Conservation (phyloP, 2,888 invertebrate species). For the Diogma glabrata region DNA sequence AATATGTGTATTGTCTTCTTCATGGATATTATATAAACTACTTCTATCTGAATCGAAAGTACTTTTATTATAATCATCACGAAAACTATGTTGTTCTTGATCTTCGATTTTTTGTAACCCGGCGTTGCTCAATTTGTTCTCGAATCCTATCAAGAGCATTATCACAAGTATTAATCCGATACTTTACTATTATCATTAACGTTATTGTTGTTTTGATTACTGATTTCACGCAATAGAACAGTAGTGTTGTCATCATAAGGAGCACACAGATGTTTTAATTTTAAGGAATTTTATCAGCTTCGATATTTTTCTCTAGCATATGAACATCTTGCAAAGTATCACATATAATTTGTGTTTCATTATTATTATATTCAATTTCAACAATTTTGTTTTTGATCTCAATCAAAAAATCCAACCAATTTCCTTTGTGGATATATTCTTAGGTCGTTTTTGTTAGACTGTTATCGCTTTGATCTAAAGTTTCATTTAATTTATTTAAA, state of each 20-base stretch:
- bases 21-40: too few species aligned
- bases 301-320: conserved; percentile 37
- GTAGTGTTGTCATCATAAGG: conserved; percentile 50
- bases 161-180: conserved; percentile 24
- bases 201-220: conserved; percentile 19
- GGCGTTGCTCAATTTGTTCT: conserved; percentile 24
- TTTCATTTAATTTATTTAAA: not conserved
- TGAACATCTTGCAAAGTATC: conserved; percentile 33
- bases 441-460: too few species aligned
- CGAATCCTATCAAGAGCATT: conserved; percentile 24
- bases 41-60: not conserved
- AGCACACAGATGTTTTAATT: conserved; percentile 42
- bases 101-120: conserved; percentile 9
- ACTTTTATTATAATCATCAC: conserved; percentile 29
- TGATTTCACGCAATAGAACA: conserved; percentile 25
- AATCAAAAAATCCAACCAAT: conserved; percentile 14
- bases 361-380: conserved; percentile 33
- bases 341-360: conserved; percentile 42
- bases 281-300: conserved; percentile 42
- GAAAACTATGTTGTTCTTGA: not conserved
- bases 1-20: conserved; percentile 8
- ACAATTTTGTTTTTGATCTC: conserved; percentile 21
- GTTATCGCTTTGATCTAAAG: not conserved
- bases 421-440: too few species aligned
- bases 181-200: conserved; percentile 18